Percentiles rank a stretch among this genome's conserved stretches.
Conservation (phyloP, 2,888 invertebrate species). For the Drosophila paracracens region DNA sequence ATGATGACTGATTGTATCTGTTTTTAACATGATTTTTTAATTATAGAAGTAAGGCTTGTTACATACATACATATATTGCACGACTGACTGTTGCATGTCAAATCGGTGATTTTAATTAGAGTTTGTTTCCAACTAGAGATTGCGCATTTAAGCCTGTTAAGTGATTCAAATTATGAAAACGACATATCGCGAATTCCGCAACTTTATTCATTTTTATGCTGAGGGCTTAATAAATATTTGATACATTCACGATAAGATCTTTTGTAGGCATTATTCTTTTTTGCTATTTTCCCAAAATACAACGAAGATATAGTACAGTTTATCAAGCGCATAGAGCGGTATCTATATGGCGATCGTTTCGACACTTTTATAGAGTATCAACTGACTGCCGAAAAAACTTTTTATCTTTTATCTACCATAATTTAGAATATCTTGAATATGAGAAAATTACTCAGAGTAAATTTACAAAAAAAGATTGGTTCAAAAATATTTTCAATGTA, state of each 20-base stretch:
- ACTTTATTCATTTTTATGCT: background rate
- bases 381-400: conserved; percentile 2
- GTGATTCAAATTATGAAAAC: background rate
- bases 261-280: conserved; percentile 2
- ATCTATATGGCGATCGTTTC: conserved; percentile 61
- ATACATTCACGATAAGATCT: conserved; percentile 3
- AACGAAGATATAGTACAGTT: conserved; percentile 41
- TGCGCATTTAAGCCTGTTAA: background rate
- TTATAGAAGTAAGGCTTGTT: background rate
- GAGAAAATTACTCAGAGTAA: background rate
- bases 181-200: background rate
- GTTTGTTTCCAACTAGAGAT: background rate
- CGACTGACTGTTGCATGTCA: background rate
- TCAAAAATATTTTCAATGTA: background rate
- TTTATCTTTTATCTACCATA: conserved; percentile 28
- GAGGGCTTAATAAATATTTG: background rate
- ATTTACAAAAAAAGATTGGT: background rate
- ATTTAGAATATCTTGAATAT: conserved; percentile 7
- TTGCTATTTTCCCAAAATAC: conserved; percentile 18
- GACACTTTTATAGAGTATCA: conserved; percentile 49
- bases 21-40: background rate
- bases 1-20: background rate
- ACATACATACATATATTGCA: background rate
- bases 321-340: conserved; percentile 22
- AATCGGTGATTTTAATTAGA: background rate